A percentile compares a stretch with the other conserved stretches of the same genome.
Conservation (phyloP, 1,140 invertebrate genomes). For the Scaptodrosophila lebanonensis region DNA sequence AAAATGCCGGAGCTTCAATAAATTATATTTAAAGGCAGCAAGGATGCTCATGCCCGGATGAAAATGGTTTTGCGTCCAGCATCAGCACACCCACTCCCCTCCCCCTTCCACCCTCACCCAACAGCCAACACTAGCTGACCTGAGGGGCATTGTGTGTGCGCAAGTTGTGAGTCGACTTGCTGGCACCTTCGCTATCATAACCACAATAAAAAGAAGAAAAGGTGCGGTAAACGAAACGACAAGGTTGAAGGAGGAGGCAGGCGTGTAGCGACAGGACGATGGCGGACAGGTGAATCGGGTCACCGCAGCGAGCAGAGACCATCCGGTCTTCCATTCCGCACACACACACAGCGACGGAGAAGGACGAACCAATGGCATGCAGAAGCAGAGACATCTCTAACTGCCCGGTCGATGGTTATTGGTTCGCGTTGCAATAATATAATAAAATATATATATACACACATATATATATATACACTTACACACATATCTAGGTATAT, state of each 20-base stretch:
- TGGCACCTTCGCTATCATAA: conserved; percentile 66
- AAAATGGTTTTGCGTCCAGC: conserved; percentile 20
- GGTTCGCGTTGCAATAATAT: conserved; percentile 74
- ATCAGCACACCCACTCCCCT: too few relatives aligned
- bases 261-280: conserved; percentile 6
- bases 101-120: too few relatives aligned
- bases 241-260: conserved; percentile 14
- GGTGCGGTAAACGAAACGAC: not conserved
- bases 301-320: conserved; percentile 26
- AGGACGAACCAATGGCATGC: conserved; percentile 67
- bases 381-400: conserved; percentile 49
- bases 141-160: too few relatives aligned
- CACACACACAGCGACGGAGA: conserved; percentile 15
- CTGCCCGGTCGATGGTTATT: conserved; percentile 73
- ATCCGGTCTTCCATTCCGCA: conserved; percentile 13
- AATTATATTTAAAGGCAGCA: conserved; percentile 59
- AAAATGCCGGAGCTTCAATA: conserved; percentile 72
- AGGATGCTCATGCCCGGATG: conserved; percentile 18
- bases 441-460: too few relatives aligned
- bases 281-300: conserved; percentile 64
- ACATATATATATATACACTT: conserved; percentile 13
- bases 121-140: too few relatives aligned
- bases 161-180: conserved; percentile 42
- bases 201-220: conserved; percentile 63
- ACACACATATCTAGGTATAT: conserved; percentile 11